Evolutionary conservation across 2,797 vertebrate genomes (phyloP), one percentile per base, ranked within the genome.

Genomic region (Xiphophorus birchmanni): DNA sequence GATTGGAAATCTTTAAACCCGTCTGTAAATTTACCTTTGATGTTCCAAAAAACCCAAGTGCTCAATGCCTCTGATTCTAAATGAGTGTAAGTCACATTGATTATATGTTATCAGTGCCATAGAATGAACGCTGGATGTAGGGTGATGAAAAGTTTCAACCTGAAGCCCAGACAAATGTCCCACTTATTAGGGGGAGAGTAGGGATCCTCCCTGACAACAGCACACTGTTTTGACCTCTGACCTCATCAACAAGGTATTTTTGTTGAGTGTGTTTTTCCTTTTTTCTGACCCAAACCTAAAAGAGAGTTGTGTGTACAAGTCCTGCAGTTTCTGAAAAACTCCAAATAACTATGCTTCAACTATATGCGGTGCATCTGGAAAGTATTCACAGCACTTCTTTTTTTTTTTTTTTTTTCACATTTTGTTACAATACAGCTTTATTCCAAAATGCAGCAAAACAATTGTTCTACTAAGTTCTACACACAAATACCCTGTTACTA

Each of bases 101-200:
- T 83, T 87, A 84, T 83, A 86, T 50, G 54, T 63, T 63, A 63
- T 76, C 32, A 0, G 50, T 79, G 82, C 78, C 81, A 89, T 76
- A 80, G 78, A 40, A 63, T 73, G 72, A 84, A 69, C 15, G 74
- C 45, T 87, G 77, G 86, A 84, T 87, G 78, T 81, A 89, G 35
- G 72, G 80, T 83, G 91, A 90, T 91, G 91, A 92, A 92, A 92
- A 74, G 81, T 47, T 87, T 82, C 78, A 88, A 94, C 82, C 84
- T 52, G 74, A 81, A 88, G 84, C 85, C 0, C 74, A 88, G 79
- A 92, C 87, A 94, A 91, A 87, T 84, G 87, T 77, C 37, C 71
- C 80, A 80, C 82, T 93, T 80, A 63, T 17, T 63, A 63, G 91
- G 78, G 37, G 26, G 44, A 50, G 82, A 83, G n/a, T 26, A 40